Evolutionary conservation across 2,113 vertebrate genomes (phyloP), one percentile per base, ranked within the genome.

Genomic region (Diadophis punctatus): DNA sequence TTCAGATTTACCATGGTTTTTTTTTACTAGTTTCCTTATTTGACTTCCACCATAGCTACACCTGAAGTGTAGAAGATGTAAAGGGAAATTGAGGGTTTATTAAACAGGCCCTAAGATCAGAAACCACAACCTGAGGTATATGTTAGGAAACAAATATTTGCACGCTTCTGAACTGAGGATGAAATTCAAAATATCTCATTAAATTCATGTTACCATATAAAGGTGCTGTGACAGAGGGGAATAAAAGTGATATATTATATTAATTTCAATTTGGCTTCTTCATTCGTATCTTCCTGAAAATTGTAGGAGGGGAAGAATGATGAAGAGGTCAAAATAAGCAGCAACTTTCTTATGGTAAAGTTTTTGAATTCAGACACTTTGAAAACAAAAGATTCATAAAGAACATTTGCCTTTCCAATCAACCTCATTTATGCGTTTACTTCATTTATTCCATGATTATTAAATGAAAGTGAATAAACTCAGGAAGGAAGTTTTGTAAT

Each of bases 381-480:
- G 43, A 4, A 92, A 86, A 60, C 88, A 91, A 93, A 58, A 94
- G 55, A 74, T 63, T n/a, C 88, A 34, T 2, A 5, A 93, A 93
- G n/a, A 90, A 14, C 3, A 23, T 52, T 46, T 39, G 30, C n/a
- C 43, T 91, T 68, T 86, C 90, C 85, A 39, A 80, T 74, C 58
- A 80, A 49, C 84, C 80, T 93, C 91, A 95, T 90, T 58, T 74
- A 51, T 88, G 27, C 74, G 16, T 88, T 74, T 39, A 89, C 22
- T 43, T 39, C 58, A 74, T 16, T 51, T 85, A 87, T 0, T 84
- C 27, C 60, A 34, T 90, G 87, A 18, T 93, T 49, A 56, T 48
- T 88, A 94, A 93, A 90, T 48, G 43, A 53, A 25, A 91, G 30
- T 68, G 55, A 94, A 87, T 23, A 39, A 4, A 95, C 46, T 20